Percentiles rank a stretch among this genome's conserved stretches.
These are phyloP conservation scores for Euproctis similis DNA, from an alignment of 2,888 invertebrate genomes.

Conservation along the genomic window DNA sequence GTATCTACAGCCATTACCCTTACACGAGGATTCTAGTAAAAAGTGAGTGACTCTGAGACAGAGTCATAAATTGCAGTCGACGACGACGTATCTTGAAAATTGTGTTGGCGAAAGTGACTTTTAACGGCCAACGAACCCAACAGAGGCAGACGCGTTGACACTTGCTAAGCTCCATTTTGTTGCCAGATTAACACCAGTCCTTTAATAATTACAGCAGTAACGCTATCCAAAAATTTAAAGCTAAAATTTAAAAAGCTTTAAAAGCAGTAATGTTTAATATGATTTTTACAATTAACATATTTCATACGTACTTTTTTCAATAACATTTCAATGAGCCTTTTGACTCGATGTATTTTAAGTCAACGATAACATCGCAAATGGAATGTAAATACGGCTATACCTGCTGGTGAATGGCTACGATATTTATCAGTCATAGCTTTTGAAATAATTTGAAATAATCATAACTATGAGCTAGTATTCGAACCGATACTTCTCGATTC, in stretches of 20 bases:
- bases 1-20: too few relatives aligned
- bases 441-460: too few relatives aligned
- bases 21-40: conserved; percentile 22
- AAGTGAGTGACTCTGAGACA: conserved; percentile 30
- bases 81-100: conserved; percentile 35
- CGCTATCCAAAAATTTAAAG: conserved; percentile 6
- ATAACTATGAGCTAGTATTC: too few relatives aligned
- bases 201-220: conserved; percentile 12
- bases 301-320: too few relatives aligned
- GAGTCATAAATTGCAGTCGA: conserved; percentile 21
- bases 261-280: conserved; percentile 1
- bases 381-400: too few relatives aligned
- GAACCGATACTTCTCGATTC: too few relatives aligned
- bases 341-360: too few relatives aligned
- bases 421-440: too few relatives aligned
- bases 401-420: too few relatives aligned
- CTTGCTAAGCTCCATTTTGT: conserved; percentile 50
- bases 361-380: too few relatives aligned
- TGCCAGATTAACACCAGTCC: conserved; percentile 41
- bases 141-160: conserved; percentile 37
- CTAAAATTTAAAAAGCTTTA: too few relatives aligned
- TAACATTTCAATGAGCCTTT: too few relatives aligned
- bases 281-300: conserved; percentile 8
- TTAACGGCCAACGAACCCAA: conserved; percentile 43
- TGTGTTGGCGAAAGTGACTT: conserved; percentile 50